Percentiles rank a stretch among this genome's conserved stretches.
Evolutionary conservation across 2,888 invertebrate species (phyloP).

Genomic region (Criorhina ranunculi): DNA sequence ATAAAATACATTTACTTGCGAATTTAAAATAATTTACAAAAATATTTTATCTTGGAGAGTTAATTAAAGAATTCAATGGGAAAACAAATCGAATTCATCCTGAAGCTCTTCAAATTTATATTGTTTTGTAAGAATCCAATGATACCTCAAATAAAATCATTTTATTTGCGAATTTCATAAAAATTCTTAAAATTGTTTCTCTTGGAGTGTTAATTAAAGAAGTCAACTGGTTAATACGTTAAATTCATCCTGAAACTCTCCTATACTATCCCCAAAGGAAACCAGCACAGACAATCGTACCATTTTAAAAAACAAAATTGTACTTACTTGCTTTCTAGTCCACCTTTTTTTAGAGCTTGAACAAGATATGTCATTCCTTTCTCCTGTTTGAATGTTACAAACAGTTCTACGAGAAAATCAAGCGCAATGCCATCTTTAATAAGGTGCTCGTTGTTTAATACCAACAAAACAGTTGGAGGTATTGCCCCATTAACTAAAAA

Average conservation of each 20-base stretch:
- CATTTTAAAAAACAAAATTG: neutral
- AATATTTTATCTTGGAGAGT: conserved; percentile 59
- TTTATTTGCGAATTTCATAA: conserved; percentile 76
- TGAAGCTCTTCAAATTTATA: conserved; percentile 16
- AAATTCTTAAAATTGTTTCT: conserved; percentile 52
- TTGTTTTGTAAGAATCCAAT: conserved; percentile 77
- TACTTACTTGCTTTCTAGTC: conserved; percentile 89
- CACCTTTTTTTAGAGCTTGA: conserved; percentile 94
- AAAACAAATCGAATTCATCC: conserved; percentile 25
- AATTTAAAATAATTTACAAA: conserved; percentile 12
- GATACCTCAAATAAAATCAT: conserved; percentile 78
- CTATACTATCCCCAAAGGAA: conserved; percentile 31
- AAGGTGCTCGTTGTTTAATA: conserved; percentile 96
- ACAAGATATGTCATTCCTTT: conserved; percentile 94
- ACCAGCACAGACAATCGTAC: too few relatives aligned
- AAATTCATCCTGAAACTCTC: conserved; percentile 81
- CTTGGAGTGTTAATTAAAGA: conserved; percentile 83
- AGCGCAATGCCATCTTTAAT: conserved; percentile 97
- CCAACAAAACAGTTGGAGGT: conserved; percentile 94
- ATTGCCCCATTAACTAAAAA: conserved; percentile 92
- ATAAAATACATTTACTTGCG: conserved; percentile 70
- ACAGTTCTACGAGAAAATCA: conserved; percentile 97
- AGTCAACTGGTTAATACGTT: conserved; percentile 77
- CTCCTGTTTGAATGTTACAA: conserved; percentile 95
- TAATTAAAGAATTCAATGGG: conserved; percentile 62